Conservation (phyloP, 2,113 vertebrate species). For the Ailuropoda melanoleuca region DNA sequence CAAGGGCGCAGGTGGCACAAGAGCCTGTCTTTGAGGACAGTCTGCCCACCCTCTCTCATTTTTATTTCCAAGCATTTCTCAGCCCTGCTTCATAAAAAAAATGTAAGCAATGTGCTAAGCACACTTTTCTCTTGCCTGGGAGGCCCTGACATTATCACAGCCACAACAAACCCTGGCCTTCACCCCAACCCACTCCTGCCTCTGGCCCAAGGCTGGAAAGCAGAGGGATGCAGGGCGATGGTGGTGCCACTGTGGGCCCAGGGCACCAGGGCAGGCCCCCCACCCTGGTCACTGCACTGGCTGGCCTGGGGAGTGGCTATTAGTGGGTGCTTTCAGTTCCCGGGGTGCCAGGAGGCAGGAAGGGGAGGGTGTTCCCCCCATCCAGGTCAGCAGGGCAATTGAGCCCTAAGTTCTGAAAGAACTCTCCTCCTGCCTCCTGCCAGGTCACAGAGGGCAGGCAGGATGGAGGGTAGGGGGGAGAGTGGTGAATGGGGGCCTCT, state of each 20-base stretch:
- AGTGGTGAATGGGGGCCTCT: background rate
- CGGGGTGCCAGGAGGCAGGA: background rate
- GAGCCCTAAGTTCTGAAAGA: background rate
- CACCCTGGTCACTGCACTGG: background rate
- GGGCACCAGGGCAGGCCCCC: background rate
- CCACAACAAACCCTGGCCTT: conserved; percentile 23
- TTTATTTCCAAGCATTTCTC: background rate
- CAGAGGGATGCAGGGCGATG: background rate
- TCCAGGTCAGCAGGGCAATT: background rate
- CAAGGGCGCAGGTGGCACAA: background rate
- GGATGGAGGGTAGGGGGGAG: background rate
- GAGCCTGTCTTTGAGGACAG: background rate
- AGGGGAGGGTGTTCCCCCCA: background rate
- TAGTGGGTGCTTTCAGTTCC: background rate
- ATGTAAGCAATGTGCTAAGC: conserved; percentile 41
- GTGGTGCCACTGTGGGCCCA: background rate
- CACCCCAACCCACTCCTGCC: background rate
- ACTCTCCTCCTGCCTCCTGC: background rate
- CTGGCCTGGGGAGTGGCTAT: background rate
- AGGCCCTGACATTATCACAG: conserved; percentile 15
- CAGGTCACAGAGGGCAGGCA: background rate
- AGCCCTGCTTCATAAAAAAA: conserved; percentile 28
- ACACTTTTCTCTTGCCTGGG: background rate
- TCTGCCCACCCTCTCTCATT: background rate
- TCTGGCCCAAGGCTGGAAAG: background rate